These are phyloP conservation scores for Actenoides hombroni DNA, from an alignment of 2,113 vertebrate genomes.

Conservation along the genomic window DNA sequence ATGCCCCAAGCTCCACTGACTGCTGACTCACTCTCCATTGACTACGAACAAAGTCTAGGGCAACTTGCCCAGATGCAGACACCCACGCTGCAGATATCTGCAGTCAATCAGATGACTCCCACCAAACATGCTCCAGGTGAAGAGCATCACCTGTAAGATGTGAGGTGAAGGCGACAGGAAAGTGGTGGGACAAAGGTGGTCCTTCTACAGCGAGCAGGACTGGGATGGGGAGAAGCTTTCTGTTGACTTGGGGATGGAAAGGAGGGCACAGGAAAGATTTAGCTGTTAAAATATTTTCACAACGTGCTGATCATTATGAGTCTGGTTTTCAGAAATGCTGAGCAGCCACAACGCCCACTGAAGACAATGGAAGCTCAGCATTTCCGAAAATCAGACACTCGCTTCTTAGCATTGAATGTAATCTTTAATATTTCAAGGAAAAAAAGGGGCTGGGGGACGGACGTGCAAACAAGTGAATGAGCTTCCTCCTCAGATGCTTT, in stretches of 20 bases:
- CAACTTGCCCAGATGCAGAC: background rate
- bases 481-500: constrained; percentile 34
- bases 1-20: background rate
- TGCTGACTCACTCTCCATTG: constrained; percentile 49
- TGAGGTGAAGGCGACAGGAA: background rate
- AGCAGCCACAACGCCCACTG: background rate
- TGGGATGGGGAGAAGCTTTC: background rate
- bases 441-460: background rate
- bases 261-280: background rate
- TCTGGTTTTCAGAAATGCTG: constrained; percentile 47
- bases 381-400: constrained; percentile 6
- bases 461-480: background rate
- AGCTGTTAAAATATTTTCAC: background rate
- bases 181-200: background rate
- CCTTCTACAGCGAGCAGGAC: background rate
- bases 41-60: background rate
- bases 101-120: background rate
- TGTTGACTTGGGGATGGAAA: background rate
- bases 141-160: background rate
- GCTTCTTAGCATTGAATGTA: background rate
- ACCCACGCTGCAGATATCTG: background rate
- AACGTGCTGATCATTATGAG: background rate
- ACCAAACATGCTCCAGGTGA: background rate
- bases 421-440: constrained; percentile 39
- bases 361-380: constrained; percentile 44